A percentile compares a stretch with the other conserved stretches of the same genome.
These are phyloP conservation scores for Scomber japonicus DNA, from an alignment of 2,113 vertebrate species.

Conservation along the genomic window DNA sequence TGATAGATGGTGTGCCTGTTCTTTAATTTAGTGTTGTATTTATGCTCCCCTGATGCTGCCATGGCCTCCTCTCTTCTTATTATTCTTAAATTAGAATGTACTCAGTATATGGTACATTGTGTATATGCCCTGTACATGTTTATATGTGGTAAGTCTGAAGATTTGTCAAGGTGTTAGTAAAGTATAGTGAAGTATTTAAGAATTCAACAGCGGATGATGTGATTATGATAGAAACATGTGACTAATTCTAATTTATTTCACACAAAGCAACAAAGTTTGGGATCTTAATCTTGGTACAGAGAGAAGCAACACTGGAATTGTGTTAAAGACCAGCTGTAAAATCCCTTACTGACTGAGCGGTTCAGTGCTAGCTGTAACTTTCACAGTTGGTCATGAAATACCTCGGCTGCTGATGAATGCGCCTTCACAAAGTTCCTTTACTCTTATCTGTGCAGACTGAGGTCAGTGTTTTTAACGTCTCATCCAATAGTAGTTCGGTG, in stretches of 20 bases:
- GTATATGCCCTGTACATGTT: not conserved
- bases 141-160: not conserved
- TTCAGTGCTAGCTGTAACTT: slow-evolving; percentile 64
- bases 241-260: not conserved
- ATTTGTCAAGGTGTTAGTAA: not conserved
- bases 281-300: no score
- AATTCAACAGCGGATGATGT: not conserved
- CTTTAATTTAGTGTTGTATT: slow-evolving; percentile 17
- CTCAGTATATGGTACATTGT: not conserved
- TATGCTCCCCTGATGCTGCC: not conserved
- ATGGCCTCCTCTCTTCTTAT: not conserved
- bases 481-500: not conserved
- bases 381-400: slow-evolving; percentile 76
- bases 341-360: slow-evolving; percentile 33
- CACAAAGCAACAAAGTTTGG: no score
- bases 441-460: slow-evolving; percentile 30
- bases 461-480: slow-evolving; percentile 23
- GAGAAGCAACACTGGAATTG: slow-evolving; percentile 6
- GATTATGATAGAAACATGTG: not conserved
- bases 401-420: slow-evolving; percentile 62
- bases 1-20: slow-evolving; percentile 11
- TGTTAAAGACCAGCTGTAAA: slow-evolving; percentile 59
- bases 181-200: not conserved
- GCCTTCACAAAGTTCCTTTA: slow-evolving; percentile 42
- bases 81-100: slow-evolving; percentile 2